Evolutionary conservation across 2,888 invertebrate genomes (phyloP).

Genomic region (Zonitis immaculata): DNA sequence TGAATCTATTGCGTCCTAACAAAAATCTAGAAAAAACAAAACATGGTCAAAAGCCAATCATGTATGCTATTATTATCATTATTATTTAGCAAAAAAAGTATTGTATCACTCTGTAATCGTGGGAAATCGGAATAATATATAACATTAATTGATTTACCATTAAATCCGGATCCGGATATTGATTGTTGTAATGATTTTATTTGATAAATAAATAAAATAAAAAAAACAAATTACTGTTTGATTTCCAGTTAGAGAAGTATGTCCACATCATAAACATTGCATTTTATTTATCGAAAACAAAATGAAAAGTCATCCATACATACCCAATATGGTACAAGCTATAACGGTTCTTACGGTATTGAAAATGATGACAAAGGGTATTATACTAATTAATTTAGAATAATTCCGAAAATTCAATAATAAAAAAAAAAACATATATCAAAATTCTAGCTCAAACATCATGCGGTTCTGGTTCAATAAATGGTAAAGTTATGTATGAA

Average conservation of each 20-base stretch:
- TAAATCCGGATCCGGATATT: slow-evolving; percentile 15
- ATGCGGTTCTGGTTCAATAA: slow-evolving; percentile 76
- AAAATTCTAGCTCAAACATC: slow-evolving; percentile 81
- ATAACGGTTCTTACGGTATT: slow-evolving; percentile 79
- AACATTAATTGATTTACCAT: slow-evolving; percentile 16
- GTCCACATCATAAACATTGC: slow-evolving; percentile 42
- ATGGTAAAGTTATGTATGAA: slow-evolving; percentile 81
- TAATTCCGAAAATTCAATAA: too few species aligned
- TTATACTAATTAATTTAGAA: slow-evolving; percentile 15
- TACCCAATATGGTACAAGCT: slow-evolving; percentile 74
- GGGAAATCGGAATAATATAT: slow-evolving; percentile 35
- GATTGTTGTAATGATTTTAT: slow-evolving; percentile 4
- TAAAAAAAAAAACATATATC: too few species aligned
- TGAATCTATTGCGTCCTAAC: slow-evolving; percentile 6
- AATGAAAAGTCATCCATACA: slow-evolving; percentile 57
- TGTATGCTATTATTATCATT: slow-evolving; percentile 9
- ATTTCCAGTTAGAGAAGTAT: slow-evolving; percentile 42
- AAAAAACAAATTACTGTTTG: slow-evolving; percentile 24
- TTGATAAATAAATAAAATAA: too few species aligned
- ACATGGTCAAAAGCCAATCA: slow-evolving; percentile 2
- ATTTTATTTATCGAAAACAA: slow-evolving; percentile 44
- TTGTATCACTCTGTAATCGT: too few species aligned
- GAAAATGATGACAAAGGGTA: slow-evolving; percentile 77
- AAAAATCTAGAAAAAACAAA: slow-evolving; percentile 5
- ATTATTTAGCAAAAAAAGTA: too few species aligned